Evolutionary conservation across 2,888 invertebrate genomes (phyloP).

Genomic region (Pollenia amentaria): DNA sequence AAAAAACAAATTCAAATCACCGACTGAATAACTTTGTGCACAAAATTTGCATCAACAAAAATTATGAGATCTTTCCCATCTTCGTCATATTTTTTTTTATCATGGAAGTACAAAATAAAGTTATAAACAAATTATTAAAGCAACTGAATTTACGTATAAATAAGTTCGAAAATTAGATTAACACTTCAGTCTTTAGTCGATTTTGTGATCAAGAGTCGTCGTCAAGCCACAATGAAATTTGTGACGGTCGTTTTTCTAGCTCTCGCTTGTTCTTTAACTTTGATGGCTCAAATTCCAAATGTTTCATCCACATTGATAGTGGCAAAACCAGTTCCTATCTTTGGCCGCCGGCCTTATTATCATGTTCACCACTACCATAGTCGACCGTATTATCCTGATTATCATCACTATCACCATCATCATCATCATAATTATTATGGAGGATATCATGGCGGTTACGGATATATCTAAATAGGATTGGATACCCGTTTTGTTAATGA

Average conservation of each 20-base stretch:
- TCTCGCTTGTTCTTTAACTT: slow-evolving; percentile 2
- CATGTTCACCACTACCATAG: slow-evolving; percentile 52
- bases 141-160: slow-evolving; percentile 24
- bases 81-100: slow-evolving; percentile 25
- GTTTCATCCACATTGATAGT: slow-evolving; percentile 28
- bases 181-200: slow-evolving; percentile 42
- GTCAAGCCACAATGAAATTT: slow-evolving; percentile 33
- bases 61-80: slow-evolving; percentile 15
- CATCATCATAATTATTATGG: slow-evolving; percentile 49
- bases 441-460: background rate
- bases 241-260: background rate
- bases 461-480: slow-evolving; percentile 5
- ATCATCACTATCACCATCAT: slow-evolving; percentile 64
- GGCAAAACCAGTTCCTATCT: slow-evolving; percentile 58
- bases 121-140: slow-evolving; percentile 10
- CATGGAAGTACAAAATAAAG: background rate
- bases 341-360: slow-evolving; percentile 46
- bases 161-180: slow-evolving; percentile 36
- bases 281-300: background rate
- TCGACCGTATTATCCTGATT: slow-evolving; percentile 46
- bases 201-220: background rate
- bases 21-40: slow-evolving; percentile 14
- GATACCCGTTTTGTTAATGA: too few relatives aligned
- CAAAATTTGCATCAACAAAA: slow-evolving; percentile 14
- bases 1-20: slow-evolving; percentile 13